A percentile compares a stretch with the other conserved stretches of the same genome.
phyloP scores from a whole-genome alignment of 1,140 invertebrate genomes.

The Drosophila mojavensis region DNA sequence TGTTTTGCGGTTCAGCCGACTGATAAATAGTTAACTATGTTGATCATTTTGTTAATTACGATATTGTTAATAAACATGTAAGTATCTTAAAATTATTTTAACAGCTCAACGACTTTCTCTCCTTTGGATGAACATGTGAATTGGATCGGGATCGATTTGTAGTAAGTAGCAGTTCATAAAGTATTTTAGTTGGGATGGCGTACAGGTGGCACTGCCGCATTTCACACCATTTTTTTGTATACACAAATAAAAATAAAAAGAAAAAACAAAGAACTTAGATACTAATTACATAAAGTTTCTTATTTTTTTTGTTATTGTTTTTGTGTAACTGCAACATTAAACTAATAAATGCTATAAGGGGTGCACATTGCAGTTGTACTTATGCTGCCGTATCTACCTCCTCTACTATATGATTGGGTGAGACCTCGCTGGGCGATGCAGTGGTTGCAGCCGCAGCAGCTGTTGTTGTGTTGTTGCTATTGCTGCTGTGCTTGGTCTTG shows the following conservation, averaged over 20 bases:
- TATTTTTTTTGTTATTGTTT: conserved; percentile 25
- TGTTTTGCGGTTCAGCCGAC: not conserved
- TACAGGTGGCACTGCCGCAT: not conserved
- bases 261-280: not conserved
- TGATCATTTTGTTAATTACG: conserved; percentile 1
- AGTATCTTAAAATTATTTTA: conserved; percentile 54
- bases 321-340: conserved; percentile 21
- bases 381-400: conserved; percentile 83
- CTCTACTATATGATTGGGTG: conserved; percentile 82
- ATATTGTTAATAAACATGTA: too few species aligned
- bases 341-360: conserved; percentile 69
- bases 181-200: not conserved
- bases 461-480: not conserved
- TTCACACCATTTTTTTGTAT: not conserved
- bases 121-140: not conserved
- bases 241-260: not conserved
- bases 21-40: conserved; percentile 9
- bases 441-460: conserved; percentile 37
- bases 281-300: not conserved
- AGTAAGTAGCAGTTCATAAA: too few species aligned
- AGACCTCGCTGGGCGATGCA: conserved; percentile 71
- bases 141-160: not conserved
- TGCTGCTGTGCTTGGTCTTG: conserved; percentile 1
- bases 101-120: conserved; percentile 39
- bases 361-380: conserved; percentile 23